Conservation (phyloP, 2,888 invertebrate genomes). For the Merodon equestris region DNA sequence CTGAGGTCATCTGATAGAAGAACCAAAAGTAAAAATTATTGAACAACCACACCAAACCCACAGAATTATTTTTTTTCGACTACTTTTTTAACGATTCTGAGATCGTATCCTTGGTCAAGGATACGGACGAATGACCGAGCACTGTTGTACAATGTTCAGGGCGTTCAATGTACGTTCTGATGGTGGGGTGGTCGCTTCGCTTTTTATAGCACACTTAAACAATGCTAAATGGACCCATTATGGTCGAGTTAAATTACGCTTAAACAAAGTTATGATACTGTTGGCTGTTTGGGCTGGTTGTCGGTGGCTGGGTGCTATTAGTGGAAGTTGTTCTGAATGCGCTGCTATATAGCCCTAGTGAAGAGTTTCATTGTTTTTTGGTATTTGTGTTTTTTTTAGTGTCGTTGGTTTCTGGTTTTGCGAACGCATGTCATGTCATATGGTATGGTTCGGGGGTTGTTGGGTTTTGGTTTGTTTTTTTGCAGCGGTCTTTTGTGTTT, state of each 20-base stretch:
- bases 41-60: slow-evolving; percentile 33
- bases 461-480: slow-evolving; percentile 1
- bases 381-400: slow-evolving; percentile 17
- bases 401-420: slow-evolving; percentile 49
- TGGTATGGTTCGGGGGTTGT: slow-evolving; percentile 1
- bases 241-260: slow-evolving; percentile 72
- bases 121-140: slow-evolving; percentile 26
- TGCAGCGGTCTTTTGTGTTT: slow-evolving; percentile 21
- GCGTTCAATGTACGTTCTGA: slow-evolving; percentile 16
- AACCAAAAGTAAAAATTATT: slow-evolving; percentile 30
- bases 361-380: slow-evolving; percentile 9
- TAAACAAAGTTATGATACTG: slow-evolving; percentile 71
- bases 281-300: slow-evolving; percentile 43
- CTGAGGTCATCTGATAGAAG: slow-evolving; percentile 35
- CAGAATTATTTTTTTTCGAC: slow-evolving; percentile 40
- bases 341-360: slow-evolving; percentile 16
- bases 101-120: slow-evolving; percentile 40
- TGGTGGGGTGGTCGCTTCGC: slow-evolving; percentile 27
- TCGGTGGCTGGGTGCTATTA: slow-evolving; percentile 38
- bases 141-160: slow-evolving; percentile 5
- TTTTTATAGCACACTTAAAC: slow-evolving; percentile 67
- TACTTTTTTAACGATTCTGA: slow-evolving; percentile 24
- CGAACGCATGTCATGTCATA: slow-evolving; percentile 31
- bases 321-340: slow-evolving; percentile 41
- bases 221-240: slow-evolving; percentile 71